A percentile compares a stretch with the other conserved stretches of the same genome.
These are phyloP conservation scores for Phylloscopus whistleri DNA, from an alignment of 2,113 vertebrate genomes.

Conservation along the genomic window DNA sequence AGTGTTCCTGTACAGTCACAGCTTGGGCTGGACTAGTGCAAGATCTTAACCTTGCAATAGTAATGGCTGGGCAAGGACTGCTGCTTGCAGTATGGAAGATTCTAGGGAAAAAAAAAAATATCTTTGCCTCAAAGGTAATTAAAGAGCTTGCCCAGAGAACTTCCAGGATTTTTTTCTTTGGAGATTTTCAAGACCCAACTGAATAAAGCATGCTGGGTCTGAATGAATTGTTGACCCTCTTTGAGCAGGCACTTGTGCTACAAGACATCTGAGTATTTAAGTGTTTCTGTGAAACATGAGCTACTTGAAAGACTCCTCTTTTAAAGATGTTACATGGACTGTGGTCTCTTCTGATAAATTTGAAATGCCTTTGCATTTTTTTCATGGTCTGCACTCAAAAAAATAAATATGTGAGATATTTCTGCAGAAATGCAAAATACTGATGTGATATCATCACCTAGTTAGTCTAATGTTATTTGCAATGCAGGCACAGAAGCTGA, in stretches of 20 bases:
- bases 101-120: not conserved
- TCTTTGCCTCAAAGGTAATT: not conserved
- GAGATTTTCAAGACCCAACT: not conserved
- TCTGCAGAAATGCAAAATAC: not conserved
- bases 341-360: not conserved
- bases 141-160: not conserved
- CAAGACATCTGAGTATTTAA: not conserved
- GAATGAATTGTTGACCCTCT: not conserved
- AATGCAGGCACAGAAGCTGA: not conserved
- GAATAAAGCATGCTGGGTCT: not conserved
- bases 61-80: not conserved
- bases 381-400: not conserved
- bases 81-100: not conserved
- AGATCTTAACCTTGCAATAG: not conserved
- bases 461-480: conserved; percentile 25
- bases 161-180: not conserved
- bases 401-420: not conserved
- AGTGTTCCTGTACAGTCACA: not conserved
- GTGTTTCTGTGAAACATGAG: not conserved
- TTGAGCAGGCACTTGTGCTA: not conserved
- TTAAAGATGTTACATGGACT: not conserved
- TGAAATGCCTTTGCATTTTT: not conserved
- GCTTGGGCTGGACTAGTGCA: not conserved
- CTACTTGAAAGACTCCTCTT: not conserved
- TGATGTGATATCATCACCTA: conserved; percentile 16